phyloP scores from a whole-genome alignment of 2,888 invertebrate genomes.

The Koerneria pararmatus region DNA sequence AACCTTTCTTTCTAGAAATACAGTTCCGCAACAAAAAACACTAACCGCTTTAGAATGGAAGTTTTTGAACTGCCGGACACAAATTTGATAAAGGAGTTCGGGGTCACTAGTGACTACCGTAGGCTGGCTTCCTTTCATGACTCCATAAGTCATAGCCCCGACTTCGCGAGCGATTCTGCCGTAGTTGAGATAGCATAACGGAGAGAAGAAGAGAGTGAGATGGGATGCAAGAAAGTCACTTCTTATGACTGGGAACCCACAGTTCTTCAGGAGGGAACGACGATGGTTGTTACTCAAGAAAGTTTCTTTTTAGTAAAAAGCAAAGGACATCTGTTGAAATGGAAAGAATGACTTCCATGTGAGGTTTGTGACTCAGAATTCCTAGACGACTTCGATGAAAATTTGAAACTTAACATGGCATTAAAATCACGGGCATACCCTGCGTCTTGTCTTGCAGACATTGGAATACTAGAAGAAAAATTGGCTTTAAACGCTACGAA shows the following conservation, averaged over 20 bases:
- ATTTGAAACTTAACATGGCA: no score
- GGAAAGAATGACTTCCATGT: no score
- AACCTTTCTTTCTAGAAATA: no score
- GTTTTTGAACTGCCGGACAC: conserved; percentile 3
- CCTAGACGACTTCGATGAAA: no score
- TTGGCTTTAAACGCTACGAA: no score
- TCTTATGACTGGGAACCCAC: background rate
- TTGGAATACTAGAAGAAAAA: no score
- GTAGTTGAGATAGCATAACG: conserved; percentile 6
- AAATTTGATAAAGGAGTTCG: conserved; percentile 9
- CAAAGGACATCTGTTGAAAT: no score
- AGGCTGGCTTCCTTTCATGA: background rate
- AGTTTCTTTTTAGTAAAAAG: no score
- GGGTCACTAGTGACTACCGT: conserved; percentile 22
- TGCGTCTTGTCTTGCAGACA: no score
- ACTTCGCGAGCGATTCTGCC: conserved; percentile 9
- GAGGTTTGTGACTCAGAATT: no score
- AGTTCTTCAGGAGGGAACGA: conserved; percentile 7
- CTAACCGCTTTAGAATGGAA: conserved; percentile 20
- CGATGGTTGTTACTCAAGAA: no score
- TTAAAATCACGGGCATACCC: no score
- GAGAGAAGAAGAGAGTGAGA: background rate
- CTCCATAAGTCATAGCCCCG: background rate
- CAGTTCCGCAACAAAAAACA: background rate
- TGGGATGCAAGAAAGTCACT: background rate